These are phyloP conservation scores for Agraylea sexmaculata DNA, from an alignment of 1,140 invertebrate genomes.

Conservation along the genomic window DNA sequence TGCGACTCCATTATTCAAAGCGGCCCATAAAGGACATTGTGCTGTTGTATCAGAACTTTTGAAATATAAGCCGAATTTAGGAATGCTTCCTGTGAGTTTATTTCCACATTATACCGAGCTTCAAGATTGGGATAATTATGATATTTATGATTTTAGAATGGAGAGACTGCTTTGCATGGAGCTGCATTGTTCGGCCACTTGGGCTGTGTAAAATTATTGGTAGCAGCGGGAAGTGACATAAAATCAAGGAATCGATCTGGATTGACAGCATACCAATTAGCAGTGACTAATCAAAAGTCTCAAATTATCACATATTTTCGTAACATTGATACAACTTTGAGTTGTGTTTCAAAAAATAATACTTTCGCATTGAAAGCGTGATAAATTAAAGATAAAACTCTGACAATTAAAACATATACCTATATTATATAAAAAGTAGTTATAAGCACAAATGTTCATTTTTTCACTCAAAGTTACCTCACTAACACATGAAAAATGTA, in stretches of 20 bases:
- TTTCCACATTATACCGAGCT: conserved; percentile 1
- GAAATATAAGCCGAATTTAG: conserved; percentile 68
- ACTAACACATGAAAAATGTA: neutral
- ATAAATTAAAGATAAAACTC: conserved; percentile 14
- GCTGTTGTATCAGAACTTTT: conserved; percentile 77
- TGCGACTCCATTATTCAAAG: conserved; percentile 84
- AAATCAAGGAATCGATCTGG: conserved; percentile 57
- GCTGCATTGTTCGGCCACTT: conserved; percentile 80
- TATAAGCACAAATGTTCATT: conserved; percentile 1
- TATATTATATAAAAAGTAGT: neutral
- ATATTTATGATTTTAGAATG: conserved; percentile 55
- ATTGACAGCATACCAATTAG: conserved; percentile 52
- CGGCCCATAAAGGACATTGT: conserved; percentile 82
- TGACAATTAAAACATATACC: conserved; percentile 9
- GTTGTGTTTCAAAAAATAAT: neutral
- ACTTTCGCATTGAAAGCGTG: conserved; percentile 6
- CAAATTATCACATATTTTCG: conserved; percentile 48
- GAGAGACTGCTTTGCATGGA: conserved; percentile 79
- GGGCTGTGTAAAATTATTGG: conserved; percentile 62
- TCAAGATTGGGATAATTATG: conserved; percentile 1
- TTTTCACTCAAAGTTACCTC: neutral
- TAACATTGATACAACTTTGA: conserved; percentile 21
- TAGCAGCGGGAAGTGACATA: conserved; percentile 59
- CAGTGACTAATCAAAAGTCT: conserved; percentile 42
- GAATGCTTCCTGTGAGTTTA: conserved; percentile 63